Conservation (phyloP, 1,140 invertebrate genomes). For the Charaxes varanes region DNA sequence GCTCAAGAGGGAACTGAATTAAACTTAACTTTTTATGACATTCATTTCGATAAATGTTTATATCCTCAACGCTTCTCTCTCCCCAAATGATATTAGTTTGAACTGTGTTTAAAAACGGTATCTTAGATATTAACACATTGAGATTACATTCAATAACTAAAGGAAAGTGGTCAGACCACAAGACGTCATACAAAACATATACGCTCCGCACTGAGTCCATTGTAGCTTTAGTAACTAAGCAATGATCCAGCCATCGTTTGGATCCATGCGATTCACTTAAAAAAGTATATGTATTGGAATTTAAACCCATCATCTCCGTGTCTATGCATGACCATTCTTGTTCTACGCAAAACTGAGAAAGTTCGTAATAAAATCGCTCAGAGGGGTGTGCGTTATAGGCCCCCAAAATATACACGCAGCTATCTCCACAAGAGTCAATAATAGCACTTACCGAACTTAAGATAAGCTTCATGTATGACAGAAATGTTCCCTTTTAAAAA, state of each 20-base stretch:
- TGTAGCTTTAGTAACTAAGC: conserved; percentile 14
- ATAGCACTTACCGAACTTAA: conserved; percentile 22
- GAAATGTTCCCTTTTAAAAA: no score
- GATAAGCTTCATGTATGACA: no score
- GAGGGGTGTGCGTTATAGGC: conserved; percentile 23
- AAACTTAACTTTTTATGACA: conserved; percentile 7
- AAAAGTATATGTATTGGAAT: conserved; percentile 16
- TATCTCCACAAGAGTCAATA: conserved; percentile 8
- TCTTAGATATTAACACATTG: no score
- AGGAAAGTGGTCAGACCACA: conserved; percentile 25
- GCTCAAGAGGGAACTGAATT: conserved; percentile 9
- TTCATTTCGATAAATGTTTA: conserved; percentile 7
- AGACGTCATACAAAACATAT: conserved; percentile 9
- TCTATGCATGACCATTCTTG: conserved; percentile 12
- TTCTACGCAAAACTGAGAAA: conserved; percentile 15
- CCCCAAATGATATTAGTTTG: no score
- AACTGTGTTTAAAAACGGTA: no score
- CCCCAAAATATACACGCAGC: conserved; percentile 17
- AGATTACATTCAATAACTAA: conserved; percentile 20
- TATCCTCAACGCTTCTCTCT: conserved; percentile 2
- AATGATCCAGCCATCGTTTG: conserved; percentile 19
- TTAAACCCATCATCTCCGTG: conserved; percentile 6
- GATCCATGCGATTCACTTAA: conserved; percentile 20
- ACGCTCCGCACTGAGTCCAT: not conserved
- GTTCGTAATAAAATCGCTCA: conserved; percentile 17